Evolutionary conservation across 1,140 invertebrate genomes (phyloP).

Genomic region (Radopholus similis): DNA sequence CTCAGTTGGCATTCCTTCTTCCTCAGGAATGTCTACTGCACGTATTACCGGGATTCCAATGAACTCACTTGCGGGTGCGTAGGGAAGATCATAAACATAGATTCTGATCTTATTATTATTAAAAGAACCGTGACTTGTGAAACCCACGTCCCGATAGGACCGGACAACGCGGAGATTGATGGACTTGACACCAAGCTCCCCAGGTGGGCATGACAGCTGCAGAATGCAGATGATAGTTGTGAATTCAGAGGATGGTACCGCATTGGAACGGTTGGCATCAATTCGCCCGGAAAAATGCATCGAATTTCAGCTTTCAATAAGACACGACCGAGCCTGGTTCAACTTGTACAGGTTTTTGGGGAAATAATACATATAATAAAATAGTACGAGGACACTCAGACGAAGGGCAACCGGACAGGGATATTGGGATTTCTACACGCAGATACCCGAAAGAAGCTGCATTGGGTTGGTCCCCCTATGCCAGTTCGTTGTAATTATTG

Average conservation of each 20-base stretch:
- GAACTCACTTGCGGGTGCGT: constrained; percentile 55
- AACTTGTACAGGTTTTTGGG: constrained; percentile 44
- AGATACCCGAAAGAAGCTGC: constrained; percentile 58
- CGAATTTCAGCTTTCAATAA: constrained; percentile 40
- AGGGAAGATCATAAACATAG: background rate
- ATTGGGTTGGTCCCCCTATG: constrained; percentile 44
- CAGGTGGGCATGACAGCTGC: background rate
- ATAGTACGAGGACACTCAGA: too few species aligned
- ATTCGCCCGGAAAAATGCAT: constrained; percentile 5
- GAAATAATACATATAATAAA: too few species aligned
- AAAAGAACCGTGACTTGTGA: constrained; percentile 51
- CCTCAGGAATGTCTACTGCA: constrained; percentile 57
- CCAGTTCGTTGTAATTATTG: background rate
- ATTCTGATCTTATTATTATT: constrained; percentile 16
- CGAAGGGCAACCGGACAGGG: constrained; percentile 49
- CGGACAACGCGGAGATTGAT: constrained; percentile 38
- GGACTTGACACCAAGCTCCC: constrained; percentile 52
- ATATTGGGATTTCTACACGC: constrained; percentile 60
- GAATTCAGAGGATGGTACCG: constrained; percentile 44
- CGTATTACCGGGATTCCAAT: constrained; percentile 52
- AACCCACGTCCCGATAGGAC: constrained; percentile 43
- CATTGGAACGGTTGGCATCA: constrained; percentile 28
- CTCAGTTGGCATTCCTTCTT: background rate
- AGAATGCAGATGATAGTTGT: too few species aligned
- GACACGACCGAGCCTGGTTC: constrained; percentile 55